phyloP scores from a whole-genome alignment of 2,797 vertebrate genomes.

The Helostoma temminkii region DNA sequence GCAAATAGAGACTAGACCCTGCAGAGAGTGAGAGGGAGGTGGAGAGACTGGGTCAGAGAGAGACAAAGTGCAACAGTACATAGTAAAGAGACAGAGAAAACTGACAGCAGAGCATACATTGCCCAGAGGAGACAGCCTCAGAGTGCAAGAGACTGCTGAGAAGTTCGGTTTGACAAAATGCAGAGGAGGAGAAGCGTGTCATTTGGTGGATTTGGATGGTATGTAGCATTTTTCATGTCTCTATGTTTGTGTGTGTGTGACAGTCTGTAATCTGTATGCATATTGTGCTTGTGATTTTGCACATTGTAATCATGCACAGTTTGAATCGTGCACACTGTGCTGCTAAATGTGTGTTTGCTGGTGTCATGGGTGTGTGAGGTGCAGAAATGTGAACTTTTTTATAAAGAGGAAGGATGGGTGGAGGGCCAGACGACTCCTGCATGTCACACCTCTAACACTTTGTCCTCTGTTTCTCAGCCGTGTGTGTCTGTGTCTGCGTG shows the following conservation, averaged over 20 bases:
- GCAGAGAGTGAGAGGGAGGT: constrained; percentile 30
- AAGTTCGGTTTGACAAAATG: constrained; percentile 82
- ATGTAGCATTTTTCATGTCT: constrained; percentile 73
- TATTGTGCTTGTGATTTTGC: constrained; percentile 8
- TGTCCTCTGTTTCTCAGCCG: constrained; percentile 16
- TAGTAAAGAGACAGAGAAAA: constrained; percentile 31
- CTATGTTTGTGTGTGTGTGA: constrained; percentile 5
- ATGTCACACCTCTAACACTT: constrained; percentile 66
- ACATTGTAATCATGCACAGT: not conserved
- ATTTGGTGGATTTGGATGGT: constrained; percentile 96
- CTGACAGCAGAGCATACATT: constrained; percentile 45
- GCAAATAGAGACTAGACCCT: constrained; percentile 22
- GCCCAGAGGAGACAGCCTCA: constrained; percentile 51
- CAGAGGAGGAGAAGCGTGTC: constrained; percentile 93
- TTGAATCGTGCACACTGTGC: not conserved
- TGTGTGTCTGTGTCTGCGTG: constrained; percentile 10
- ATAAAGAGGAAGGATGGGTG: constrained; percentile 81
- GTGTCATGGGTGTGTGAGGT: constrained; percentile 5
- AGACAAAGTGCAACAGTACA: constrained; percentile 55
- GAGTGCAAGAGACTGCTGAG: constrained; percentile 48
- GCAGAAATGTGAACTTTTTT: constrained; percentile 44
- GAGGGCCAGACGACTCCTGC: constrained; percentile 41
- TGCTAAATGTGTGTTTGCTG: constrained; percentile 5
- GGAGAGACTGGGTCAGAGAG: constrained; percentile 40
- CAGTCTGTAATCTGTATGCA: constrained; percentile 2